A percentile compares a stretch with the other conserved stretches of the same genome.
These are phyloP conservation scores for Chorisops tibialis DNA, from an alignment of 2,888 invertebrate species.

Conservation along the genomic window DNA sequence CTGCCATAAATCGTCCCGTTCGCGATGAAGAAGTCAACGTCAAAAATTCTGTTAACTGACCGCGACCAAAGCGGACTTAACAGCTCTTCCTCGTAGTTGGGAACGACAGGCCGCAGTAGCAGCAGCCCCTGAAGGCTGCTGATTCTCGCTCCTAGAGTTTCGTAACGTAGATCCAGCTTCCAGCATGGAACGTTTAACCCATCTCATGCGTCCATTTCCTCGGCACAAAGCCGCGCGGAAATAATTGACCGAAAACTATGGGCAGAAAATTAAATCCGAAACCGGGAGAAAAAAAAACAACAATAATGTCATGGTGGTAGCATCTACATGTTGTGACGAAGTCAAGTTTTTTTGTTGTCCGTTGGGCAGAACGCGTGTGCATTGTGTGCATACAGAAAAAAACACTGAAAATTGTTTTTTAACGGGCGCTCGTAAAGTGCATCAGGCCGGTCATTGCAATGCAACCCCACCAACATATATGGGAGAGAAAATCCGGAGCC, in stretches of 20 bases:
- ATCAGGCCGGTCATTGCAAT: background rate
- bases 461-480: background rate
- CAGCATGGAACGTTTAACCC: background rate
- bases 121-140: too few relatives aligned
- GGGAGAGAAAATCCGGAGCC: background rate
- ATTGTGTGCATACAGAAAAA: background rate
- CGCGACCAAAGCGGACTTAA: constrained; percentile 19
- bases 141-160: too few relatives aligned
- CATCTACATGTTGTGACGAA: too few relatives aligned
- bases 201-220: constrained; percentile 1
- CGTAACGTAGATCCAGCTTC: too few relatives aligned
- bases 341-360: background rate
- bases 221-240: background rate
- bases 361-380: background rate
- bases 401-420: background rate
- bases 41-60: constrained; percentile 20
- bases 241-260: constrained; percentile 8
- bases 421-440: background rate
- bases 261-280: constrained; percentile 10
- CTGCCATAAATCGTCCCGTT: constrained; percentile 9
- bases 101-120: too few relatives aligned
- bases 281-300: background rate
- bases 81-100: constrained; percentile 16
- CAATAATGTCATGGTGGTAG: too few relatives aligned
- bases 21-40: constrained; percentile 24